These are phyloP conservation scores for Oxycera nigricornis DNA, from an alignment of 2,888 invertebrate genomes.

Conservation along the genomic window DNA sequence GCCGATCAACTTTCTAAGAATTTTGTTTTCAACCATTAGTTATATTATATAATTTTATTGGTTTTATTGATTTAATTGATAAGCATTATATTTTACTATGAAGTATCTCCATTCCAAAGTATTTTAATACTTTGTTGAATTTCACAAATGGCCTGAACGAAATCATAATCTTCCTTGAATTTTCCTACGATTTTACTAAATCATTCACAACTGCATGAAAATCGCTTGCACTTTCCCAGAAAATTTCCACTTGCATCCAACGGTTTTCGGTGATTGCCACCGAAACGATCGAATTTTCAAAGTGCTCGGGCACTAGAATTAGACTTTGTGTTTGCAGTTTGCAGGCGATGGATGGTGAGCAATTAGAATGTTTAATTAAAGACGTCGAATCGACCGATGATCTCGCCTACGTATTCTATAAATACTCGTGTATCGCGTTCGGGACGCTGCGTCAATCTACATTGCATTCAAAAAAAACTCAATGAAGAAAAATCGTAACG, in stretches of 20 bases:
- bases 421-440: neutral
- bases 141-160: no score
- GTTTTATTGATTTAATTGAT: no score
- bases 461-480: neutral
- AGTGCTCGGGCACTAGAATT: neutral
- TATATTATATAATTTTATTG: no score
- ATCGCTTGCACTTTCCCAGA: neutral
- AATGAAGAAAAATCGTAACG: neutral
- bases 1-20: no score
- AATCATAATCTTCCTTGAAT: no score
- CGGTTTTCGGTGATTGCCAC: no score
- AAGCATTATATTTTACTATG: no score
- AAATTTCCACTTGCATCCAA: neutral
- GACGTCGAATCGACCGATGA: constrained; percentile 6
- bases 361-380: constrained; percentile 5
- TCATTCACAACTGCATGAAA: neutral
- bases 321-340: neutral
- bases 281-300: no score
- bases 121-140: no score
- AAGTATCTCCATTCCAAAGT: no score
- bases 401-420: neutral
- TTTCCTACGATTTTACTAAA: no score
- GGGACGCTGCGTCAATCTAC: neutral
- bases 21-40: no score
- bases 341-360: neutral